phyloP scores from a whole-genome alignment of 2,113 vertebrate species.

The Lethenteron camtschaticum region DNA sequence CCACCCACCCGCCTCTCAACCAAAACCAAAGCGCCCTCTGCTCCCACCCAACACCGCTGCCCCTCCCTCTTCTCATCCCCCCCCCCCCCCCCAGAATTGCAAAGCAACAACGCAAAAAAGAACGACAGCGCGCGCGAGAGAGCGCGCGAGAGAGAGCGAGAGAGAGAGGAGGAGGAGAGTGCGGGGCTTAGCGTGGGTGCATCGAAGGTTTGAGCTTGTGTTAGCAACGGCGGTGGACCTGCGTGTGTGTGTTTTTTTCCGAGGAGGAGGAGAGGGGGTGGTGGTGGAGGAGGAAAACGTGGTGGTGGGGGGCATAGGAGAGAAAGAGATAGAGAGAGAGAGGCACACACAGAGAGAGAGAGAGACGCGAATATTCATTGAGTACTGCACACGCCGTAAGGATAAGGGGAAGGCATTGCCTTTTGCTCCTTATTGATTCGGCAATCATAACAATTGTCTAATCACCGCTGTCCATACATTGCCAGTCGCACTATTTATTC shows the following conservation, averaged over 20 bases:
- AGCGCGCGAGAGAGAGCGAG: not conserved
- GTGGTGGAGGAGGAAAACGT: not conserved
- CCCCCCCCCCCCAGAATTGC: too few species aligned
- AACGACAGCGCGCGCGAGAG: not conserved
- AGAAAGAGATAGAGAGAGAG: slow-evolving; percentile 4
- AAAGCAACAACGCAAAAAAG: not conserved
- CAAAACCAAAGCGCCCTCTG: too few species aligned
- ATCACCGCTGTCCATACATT: too few species aligned
- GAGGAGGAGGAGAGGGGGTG: slow-evolving; percentile 8
- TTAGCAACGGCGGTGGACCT: slow-evolving; percentile 23
- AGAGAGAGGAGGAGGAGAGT: not conserved
- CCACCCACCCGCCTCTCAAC: too few species aligned
- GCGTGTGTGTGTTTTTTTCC: slow-evolving; percentile 14
- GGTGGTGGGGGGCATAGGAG: not conserved
- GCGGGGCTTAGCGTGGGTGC: not conserved
- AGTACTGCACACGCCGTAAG: not conserved
- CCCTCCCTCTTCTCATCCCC: too few species aligned
- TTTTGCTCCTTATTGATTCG: not conserved
- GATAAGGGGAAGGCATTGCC: not conserved
- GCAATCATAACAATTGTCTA: too few species aligned
- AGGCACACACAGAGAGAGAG: not conserved
- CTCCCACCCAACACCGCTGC: too few species aligned
- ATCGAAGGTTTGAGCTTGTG: slow-evolving; percentile 42
- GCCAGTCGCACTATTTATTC: too few species aligned
- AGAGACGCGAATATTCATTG: not conserved